Base-by-base conservation (phyloP, 2,797 vertebrate genomes). In the Taeniopygia guttata region DNA sequence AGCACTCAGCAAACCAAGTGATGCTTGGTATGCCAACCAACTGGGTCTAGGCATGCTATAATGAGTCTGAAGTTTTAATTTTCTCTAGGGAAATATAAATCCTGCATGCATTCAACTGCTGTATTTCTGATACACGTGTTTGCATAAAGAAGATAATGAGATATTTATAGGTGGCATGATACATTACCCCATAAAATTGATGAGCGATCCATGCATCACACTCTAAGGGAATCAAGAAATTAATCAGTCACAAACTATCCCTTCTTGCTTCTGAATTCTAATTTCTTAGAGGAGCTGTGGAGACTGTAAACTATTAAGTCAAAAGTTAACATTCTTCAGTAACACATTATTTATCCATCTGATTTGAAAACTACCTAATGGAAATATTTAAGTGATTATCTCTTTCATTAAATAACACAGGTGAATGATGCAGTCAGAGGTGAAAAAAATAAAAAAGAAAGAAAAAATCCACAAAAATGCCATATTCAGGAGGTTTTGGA, bases 141-240 rank as follows among this genome's bases (percentile, higher is more conserved):
- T 93, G 72, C 21, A 1, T 38, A 90, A 66, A 88, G 76, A 94
- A 94, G 85, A 83, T 94, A 96, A 96, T 96, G 94, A 94, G 91
- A 68, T 88, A 94, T 94, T 95, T 94, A 75, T 88, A 94, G 94
- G 30, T 88, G 66, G 76, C 66, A 72, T 94, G 91, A 94, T 88
- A 93, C 58, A 81, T 94, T 86, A 87, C 58, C 51, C 66, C 75
- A 78, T 85, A 94, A 96, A 95, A 95, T 2, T 95, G 79, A 94
- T 94, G 91, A 96, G 85, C 38, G 40, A 95, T 88, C 51, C 83
- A 51, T 86, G 83, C 87, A 86, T 91, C 95, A 94, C 1, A 0
- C 27, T 86, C 69, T 36, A 32, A 64, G 38, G 72, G 58, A 95
- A 88, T 94, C 67, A 87, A 92, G 45, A 81, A 87, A 91, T 95